phyloP scores from a whole-genome alignment of 1,140 invertebrate species.

The Euura lappo region DNA sequence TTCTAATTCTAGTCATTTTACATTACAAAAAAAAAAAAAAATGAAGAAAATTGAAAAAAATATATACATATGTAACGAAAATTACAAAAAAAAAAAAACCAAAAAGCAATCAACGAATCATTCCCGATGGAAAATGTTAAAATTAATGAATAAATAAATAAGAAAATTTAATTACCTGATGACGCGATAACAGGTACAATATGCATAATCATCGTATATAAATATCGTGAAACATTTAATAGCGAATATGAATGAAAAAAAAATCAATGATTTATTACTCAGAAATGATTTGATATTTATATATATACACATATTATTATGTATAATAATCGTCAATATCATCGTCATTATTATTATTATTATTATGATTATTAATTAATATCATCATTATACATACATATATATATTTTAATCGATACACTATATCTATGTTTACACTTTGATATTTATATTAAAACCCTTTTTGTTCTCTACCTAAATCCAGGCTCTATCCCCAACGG shows the following conservation, averaged over 20 bases:
- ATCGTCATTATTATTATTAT: not conserved
- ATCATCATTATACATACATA: not conserved
- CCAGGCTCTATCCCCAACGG: not conserved
- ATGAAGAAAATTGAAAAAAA: not conserved
- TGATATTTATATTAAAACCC: not conserved
- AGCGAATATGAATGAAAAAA: no score
- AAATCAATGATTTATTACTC: no score
- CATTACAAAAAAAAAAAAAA: conserved; percentile 5
- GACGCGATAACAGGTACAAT: not conserved
- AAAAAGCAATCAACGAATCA: not conserved
- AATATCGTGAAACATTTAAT: no score
- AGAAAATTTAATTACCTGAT: not conserved
- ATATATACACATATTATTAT: no score
- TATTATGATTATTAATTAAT: not conserved
- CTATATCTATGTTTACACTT: conserved; percentile 7
- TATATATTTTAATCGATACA: conserved; percentile 15
- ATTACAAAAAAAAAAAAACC: not conserved
- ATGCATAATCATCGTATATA: not conserved
- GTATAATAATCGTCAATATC: not conserved
- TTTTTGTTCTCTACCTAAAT: not conserved
- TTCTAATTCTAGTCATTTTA: conserved; percentile 5
- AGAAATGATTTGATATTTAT: no score
- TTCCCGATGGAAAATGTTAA: not conserved
- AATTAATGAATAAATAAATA: not conserved
- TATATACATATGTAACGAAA: not conserved